Conservation (phyloP, 2,888 invertebrate species). For the Lochmaea capreae region DNA sequence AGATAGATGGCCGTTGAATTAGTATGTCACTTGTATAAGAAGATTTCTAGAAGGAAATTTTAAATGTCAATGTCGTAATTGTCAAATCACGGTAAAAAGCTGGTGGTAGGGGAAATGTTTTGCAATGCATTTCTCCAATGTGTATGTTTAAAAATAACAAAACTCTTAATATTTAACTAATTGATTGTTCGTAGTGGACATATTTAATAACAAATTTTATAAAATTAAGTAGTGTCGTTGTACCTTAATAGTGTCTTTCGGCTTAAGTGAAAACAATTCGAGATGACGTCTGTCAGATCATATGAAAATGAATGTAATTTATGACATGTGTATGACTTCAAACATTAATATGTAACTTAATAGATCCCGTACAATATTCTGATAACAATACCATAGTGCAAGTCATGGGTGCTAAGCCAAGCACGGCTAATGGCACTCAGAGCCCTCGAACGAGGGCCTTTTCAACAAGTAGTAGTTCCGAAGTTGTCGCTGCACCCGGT, state of each 20-base stretch:
- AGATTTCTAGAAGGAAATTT: not conserved
- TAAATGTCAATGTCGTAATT: constrained; percentile 23
- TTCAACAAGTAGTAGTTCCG: constrained; percentile 72
- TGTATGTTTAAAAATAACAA: constrained; percentile 27
- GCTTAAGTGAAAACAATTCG: constrained; percentile 51
- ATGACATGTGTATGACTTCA: constrained; percentile 60
- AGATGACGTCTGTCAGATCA: constrained; percentile 68
- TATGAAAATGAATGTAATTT: constrained; percentile 66
- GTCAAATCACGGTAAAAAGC: constrained; percentile 20
- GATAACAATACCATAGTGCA: constrained; percentile 32
- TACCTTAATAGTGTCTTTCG: constrained; percentile 15
- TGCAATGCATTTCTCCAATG: constrained; percentile 28
- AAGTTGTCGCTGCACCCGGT: constrained; percentile 56
- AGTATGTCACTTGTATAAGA: not conserved
- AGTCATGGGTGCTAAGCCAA: constrained; percentile 86
- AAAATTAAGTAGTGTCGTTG: constrained; percentile 15
- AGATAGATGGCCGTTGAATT: not conserved
- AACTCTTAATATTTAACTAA: constrained; percentile 1
- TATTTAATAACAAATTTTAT: constrained; percentile 3
- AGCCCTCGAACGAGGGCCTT: constrained; percentile 81
- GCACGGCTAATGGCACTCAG: constrained; percentile 81
- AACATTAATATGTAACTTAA: constrained; percentile 50
- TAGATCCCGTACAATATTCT: constrained; percentile 32
- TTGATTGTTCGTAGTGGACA: constrained; percentile 12
- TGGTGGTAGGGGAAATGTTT: constrained; percentile 30